Base-by-base conservation (phyloP, 2,797 vertebrate genomes). In the Morelia viridis region DNA sequence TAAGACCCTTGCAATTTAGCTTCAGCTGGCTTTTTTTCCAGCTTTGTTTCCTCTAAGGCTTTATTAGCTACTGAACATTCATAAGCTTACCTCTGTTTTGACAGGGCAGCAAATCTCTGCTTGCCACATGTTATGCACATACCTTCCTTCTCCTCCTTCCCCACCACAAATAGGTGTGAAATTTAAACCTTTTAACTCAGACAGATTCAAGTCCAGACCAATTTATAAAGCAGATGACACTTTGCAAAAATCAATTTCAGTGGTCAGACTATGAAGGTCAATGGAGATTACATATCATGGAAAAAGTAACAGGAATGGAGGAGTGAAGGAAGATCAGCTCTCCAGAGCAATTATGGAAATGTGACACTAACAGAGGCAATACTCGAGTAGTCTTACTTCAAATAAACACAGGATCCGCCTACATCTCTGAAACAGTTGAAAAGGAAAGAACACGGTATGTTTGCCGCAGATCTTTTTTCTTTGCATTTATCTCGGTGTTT, bases 221-320 rank as follows among this genome's bases (percentile, higher is more conserved):
- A 96, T 96, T 96, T 96, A 95, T 96, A 97, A 95, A 91, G 89
- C 94, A 95, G 93, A 96, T 93, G 94, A 96, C 96, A 96, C 94
- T 90, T 89, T 17, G 91, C 91, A 96, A 96, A 97, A 97, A 96
- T 96, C 97, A 96, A 92, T 96, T 94, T 94, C 94, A 93, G 84
- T 93, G 92, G 91, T 90, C 89, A 91, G 94, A 93, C 92, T 93
- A 87, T 90, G 95, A 97, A 96, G 96, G 96, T 96, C 96, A 95
- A 87, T 89, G 62, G 90, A 94, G 94, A 95, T 95, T 96, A 95
- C 65, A 5, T 93, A 88, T 95, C 92, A 92, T 80, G 56, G 91
- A 94, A 96, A 96, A 95, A 90, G 92, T 0, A 4, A 90, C 85
- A 92, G 85, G 89, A 93, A 93, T 60, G 76, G 83, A 93, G 91